These are phyloP conservation scores for Pseudorhombus dupliciocellatus DNA, from an alignment of 2,113 vertebrate genomes.

Conservation along the genomic window DNA sequence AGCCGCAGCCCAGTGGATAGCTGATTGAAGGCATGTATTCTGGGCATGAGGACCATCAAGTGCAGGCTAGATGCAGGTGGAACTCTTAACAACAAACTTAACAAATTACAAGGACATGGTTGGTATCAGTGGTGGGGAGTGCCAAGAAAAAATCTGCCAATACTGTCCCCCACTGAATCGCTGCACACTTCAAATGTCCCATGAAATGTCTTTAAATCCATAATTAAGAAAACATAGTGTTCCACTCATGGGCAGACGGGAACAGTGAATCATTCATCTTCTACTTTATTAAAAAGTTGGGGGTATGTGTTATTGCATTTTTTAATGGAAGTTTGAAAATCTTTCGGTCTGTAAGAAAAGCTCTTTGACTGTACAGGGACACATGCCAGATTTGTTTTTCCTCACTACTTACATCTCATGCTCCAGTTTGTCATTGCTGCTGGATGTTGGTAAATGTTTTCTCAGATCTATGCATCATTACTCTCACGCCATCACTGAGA, in stretches of 20 bases:
- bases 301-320: neutral
- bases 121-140: constrained; percentile 4
- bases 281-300: constrained; percentile 19
- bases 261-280: constrained; percentile 4
- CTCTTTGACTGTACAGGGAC: constrained; percentile 30
- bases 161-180: neutral
- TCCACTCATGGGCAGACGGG: constrained; percentile 2
- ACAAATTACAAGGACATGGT: constrained; percentile 34
- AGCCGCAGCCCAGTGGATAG: constrained; percentile 53
- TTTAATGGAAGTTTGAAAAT: constrained; percentile 39
- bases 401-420: constrained; percentile 52
- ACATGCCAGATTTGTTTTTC: constrained; percentile 42
- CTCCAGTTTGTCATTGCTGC: constrained; percentile 51
- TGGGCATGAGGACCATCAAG: constrained; percentile 39
- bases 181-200: no score
- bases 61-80: constrained; percentile 38
- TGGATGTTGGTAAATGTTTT: constrained; percentile 69
- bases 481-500: constrained; percentile 89
- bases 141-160: constrained; percentile 2
- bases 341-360: constrained; percentile 30
- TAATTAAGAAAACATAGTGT: constrained; percentile 14
- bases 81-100: constrained; percentile 40
- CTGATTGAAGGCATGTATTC: constrained; percentile 63
- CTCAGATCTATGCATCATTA: constrained; percentile 75
- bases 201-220: constrained; percentile 24